These are phyloP conservation scores for Neolamprologus longior DNA, from an alignment of 2,113 vertebrate genomes.

Conservation along the genomic window DNA sequence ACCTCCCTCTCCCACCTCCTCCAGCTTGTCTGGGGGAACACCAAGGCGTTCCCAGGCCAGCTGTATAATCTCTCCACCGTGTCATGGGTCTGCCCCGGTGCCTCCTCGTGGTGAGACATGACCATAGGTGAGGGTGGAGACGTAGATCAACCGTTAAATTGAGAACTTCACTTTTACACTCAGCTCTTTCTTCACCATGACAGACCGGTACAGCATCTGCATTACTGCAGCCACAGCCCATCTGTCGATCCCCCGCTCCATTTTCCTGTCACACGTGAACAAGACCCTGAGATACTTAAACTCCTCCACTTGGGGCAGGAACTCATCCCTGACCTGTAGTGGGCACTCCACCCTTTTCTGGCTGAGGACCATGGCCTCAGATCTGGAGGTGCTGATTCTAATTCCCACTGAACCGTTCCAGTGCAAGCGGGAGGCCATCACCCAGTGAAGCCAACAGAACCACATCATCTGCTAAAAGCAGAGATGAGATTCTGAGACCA, in stretches of 20 bases:
- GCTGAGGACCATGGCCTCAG: neutral
- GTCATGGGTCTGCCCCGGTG: neutral
- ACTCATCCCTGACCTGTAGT: neutral
- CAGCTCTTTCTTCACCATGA: neutral
- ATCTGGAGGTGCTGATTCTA: neutral
- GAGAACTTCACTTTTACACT: neutral
- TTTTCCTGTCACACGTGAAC: neutral
- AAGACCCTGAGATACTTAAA: neutral
- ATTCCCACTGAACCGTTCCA: neutral
- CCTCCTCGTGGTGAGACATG: neutral
- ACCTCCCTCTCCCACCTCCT: neutral
- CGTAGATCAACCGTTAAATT: neutral
- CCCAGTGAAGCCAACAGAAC: neutral
- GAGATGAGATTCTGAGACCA: neutral
- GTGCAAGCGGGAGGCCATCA: neutral
- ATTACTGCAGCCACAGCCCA: neutral
- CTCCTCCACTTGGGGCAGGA: neutral
- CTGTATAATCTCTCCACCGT: neutral
- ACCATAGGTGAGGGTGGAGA: neutral
- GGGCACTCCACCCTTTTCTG: neutral
- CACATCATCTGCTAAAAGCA: neutral
- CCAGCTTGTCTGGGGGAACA: neutral
- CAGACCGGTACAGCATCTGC: neutral
- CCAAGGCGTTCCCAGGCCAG: neutral
- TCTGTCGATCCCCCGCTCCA: neutral